phyloP scores from a whole-genome alignment of 2,113 vertebrate genomes.

The Ceuthmochares aereus region DNA sequence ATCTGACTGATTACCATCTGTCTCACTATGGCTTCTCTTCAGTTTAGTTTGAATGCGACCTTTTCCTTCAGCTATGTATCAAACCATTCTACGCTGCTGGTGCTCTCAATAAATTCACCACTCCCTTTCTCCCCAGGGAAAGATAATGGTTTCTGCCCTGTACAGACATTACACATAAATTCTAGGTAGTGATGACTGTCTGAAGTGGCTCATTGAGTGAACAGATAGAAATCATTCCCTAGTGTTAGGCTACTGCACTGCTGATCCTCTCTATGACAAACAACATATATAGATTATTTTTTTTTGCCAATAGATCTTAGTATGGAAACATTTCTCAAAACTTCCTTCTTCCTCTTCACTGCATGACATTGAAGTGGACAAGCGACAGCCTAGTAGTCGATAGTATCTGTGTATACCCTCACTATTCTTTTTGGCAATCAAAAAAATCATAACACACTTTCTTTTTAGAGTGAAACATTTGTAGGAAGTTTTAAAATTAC shows the following conservation, averaged over 20 bases:
- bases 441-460: neutral
- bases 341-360: neutral
- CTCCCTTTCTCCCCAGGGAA: neutral
- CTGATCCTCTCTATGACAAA: neutral
- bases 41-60: neutral
- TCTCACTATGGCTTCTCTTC: neutral
- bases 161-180: neutral
- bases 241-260: neutral
- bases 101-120: neutral
- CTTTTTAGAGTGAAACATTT: neutral
- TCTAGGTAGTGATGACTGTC: neutral
- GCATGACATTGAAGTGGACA: neutral
- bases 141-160: neutral
- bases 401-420: neutral
- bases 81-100: neutral
- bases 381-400: neutral
- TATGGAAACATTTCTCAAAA: neutral
- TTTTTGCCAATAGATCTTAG: neutral
- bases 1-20: neutral
- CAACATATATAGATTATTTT: rapidly evolving
- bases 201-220: neutral
- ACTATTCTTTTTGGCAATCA: neutral
- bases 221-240: neutral
- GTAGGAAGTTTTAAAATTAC: neutral
- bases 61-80: neutral